Evolutionary conservation across 2,888 invertebrate species (phyloP).

Genomic region (Dione juno): DNA sequence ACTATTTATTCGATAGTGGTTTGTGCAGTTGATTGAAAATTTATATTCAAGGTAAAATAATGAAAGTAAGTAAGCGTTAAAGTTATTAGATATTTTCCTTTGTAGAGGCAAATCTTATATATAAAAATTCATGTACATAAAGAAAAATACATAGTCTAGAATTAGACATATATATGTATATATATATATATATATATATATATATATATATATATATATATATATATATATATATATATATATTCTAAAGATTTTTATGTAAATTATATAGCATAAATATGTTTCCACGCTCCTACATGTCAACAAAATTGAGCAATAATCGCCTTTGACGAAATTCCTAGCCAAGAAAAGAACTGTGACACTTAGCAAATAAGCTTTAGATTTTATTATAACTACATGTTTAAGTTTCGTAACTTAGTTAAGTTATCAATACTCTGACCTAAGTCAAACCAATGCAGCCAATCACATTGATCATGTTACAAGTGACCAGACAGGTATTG

Average conservation of each 20-base stretch:
- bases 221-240: too few relatives aligned
- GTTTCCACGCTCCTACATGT: neutral
- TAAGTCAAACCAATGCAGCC: slow-evolving; percentile 6
- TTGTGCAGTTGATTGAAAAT: neutral
- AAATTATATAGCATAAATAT: too few relatives aligned
- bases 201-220: too few relatives aligned
- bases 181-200: too few relatives aligned
- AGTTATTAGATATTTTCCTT: too few relatives aligned
- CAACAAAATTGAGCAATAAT: neutral
- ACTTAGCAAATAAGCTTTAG: neutral
- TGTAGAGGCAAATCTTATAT: neutral
- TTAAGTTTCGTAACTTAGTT: slow-evolving; percentile 7
- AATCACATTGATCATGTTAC: slow-evolving; percentile 37
- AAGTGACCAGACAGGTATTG: slow-evolving; percentile 59
- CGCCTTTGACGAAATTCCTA: neutral
- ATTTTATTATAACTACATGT: neutral
- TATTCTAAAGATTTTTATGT: too few relatives aligned
- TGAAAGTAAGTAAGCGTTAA: slow-evolving; percentile 3
- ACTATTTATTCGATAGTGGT: neutral
- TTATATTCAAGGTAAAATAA: neutral
- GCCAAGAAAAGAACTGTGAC: slow-evolving; percentile 1
- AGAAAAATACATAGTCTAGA: neutral
- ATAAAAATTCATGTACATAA: neutral
- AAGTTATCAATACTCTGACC: slow-evolving; percentile 24
- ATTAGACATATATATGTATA: too few relatives aligned